These are phyloP conservation scores for Pongo abelii DNA, from an alignment of 2,113 vertebrate species.

Conservation along the genomic window DNA sequence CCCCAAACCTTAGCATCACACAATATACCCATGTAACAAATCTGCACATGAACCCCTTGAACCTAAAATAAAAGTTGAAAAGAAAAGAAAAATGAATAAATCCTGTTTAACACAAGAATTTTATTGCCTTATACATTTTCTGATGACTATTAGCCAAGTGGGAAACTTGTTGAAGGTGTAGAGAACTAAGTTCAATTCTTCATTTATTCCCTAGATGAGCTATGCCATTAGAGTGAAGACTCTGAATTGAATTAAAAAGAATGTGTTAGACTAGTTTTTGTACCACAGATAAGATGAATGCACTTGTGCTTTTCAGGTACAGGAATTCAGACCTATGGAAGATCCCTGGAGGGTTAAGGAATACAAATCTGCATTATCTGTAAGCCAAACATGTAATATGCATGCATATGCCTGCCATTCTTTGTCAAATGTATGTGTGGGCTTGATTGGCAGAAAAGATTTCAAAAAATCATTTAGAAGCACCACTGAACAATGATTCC, in stretches of 20 bases:
- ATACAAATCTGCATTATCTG: background rate
- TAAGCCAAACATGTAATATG: background rate
- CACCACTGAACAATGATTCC: background rate
- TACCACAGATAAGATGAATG: background rate
- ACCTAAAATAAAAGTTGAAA: no score
- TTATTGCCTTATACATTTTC: background rate
- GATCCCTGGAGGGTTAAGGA: background rate
- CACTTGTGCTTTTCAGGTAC: background rate
- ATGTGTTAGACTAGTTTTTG: background rate
- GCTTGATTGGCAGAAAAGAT: constrained; percentile 28
- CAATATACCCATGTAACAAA: no score
- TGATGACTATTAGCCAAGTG: background rate
- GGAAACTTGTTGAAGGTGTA: background rate
- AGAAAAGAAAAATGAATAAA: background rate
- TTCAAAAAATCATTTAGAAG: background rate
- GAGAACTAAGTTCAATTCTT: background rate
- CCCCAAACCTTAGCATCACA: no score
- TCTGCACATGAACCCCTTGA: no score
- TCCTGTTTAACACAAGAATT: background rate
- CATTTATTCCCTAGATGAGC: background rate
- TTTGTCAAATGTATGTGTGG: constrained; percentile 2
- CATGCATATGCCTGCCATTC: background rate
- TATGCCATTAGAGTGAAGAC: background rate
- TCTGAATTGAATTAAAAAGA: background rate
- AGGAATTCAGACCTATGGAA: background rate